Conservation (phyloP, 2,113 vertebrate genomes). For the Anoplopoma fimbria region DNA sequence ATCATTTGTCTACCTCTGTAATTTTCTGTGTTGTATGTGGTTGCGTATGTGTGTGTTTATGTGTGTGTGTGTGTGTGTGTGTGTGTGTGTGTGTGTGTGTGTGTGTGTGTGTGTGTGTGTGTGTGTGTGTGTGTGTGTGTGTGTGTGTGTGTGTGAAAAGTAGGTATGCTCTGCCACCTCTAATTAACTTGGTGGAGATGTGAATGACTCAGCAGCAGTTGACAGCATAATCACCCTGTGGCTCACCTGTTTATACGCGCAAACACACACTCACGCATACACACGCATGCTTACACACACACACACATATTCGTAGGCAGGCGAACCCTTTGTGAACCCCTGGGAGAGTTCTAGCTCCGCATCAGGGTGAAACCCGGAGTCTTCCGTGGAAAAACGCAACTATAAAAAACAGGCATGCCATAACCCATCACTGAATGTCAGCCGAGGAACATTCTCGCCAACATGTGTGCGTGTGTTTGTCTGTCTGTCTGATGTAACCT, state of each 20-base stretch:
- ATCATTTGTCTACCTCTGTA: slow-evolving; percentile 57
- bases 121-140: slow-evolving; percentile 31
- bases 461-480: slow-evolving; percentile 57
- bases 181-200: slow-evolving; percentile 78
- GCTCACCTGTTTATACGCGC: slow-evolving; percentile 74
- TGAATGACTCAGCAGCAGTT: slow-evolving; percentile 78
- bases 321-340: slow-evolving; percentile 70
- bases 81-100: slow-evolving; percentile 28
- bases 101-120: slow-evolving; percentile 34
- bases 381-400: slow-evolving; percentile 49
- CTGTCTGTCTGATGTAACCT: slow-evolving; percentile 69
- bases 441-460: slow-evolving; percentile 41
- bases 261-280: slow-evolving; percentile 38
- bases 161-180: slow-evolving; percentile 75
- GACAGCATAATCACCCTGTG: slow-evolving; percentile 78
- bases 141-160: slow-evolving; percentile 45
- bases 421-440: slow-evolving; percentile 56
- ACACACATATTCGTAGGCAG: neutral
- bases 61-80: slow-evolving; percentile 43
- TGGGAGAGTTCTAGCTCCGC: slow-evolving; percentile 63
- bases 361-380: slow-evolving; percentile 58
- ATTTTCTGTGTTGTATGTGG: slow-evolving; percentile 20
- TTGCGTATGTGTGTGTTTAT: slow-evolving; percentile 30
- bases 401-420: slow-evolving; percentile 65
- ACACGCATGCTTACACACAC: slow-evolving; percentile 28